phyloP scores from a whole-genome alignment of 1,140 invertebrate genomes.

The Dreissena rostriformis region DNA sequence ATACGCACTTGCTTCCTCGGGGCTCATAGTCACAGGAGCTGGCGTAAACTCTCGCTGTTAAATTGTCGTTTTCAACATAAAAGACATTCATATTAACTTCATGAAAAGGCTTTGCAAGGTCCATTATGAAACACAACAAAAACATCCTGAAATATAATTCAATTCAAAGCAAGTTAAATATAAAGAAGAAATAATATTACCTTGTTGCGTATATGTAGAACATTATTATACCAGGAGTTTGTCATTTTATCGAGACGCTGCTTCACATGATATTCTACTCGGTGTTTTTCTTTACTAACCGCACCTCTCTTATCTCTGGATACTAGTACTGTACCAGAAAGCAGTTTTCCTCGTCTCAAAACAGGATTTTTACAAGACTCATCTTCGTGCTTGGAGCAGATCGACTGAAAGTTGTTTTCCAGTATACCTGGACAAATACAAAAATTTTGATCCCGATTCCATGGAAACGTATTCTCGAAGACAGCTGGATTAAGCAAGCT shows the following conservation, averaged over 20 bases:
- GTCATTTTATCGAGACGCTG: not conserved
- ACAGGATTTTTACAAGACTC: not conserved
- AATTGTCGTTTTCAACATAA: too few species aligned
- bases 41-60: too few species aligned
- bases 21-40: too few species aligned
- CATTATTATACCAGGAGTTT: not conserved
- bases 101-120: not conserved
- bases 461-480: not conserved
- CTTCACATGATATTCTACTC: not conserved
- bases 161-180: not conserved
- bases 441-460: constrained; percentile 3
- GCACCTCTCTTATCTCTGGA: not conserved
- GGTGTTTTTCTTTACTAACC: not conserved
- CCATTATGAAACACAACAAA: not conserved
- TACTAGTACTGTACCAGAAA: not conserved
- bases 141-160: not conserved
- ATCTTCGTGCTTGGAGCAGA: constrained; percentile 17
- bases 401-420: not conserved
- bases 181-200: too few species aligned
- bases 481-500: constrained; percentile 13
- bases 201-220: not conserved
- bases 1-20: too few species aligned
- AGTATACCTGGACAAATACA: not conserved
- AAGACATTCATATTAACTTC: too few species aligned
- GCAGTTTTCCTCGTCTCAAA: not conserved